Base-by-base conservation (phyloP, 2,888 invertebrate genomes). In the Lacanobia oleracea region DNA sequence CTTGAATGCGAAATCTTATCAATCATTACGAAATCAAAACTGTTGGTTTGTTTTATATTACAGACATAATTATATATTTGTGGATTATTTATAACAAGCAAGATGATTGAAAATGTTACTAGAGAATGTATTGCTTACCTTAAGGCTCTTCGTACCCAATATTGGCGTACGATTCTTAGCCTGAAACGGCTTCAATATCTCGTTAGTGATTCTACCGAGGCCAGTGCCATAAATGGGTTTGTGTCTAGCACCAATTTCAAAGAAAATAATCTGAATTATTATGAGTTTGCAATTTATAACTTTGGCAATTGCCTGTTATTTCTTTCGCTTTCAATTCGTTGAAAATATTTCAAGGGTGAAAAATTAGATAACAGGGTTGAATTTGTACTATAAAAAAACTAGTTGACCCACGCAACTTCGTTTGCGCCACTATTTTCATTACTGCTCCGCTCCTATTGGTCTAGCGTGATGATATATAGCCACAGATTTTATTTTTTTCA, bases 1-100 rank as follows among this genome's bases (percentile, higher is more conserved):
- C 53, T 68, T 53, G 33, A 12, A 60, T 43, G 40, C n/a, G 10
- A 60, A 68, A 12, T 40, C 21, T 53, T 27, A 21, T 63, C 48
- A 18, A 64, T 75, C 5, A 56, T 75, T 59, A n/a, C 51, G 27
- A 73, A 67, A 76, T 43, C 14, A 40, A 27, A 27, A 54, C 10
- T 64, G 33, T 23, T 45, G 12, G 62, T 56, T 65, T 65, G 66
- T 65, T 65, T 48, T 40, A 48, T 48, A 40, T 5, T 23, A 27
- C 27, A 54, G 1, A 51, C 3, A 23, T 59, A 51, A 53, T 73
- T 14, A 61, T 62, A 62, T 1, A 27, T 2, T 45, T 45, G 6
- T 6, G 18, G 16, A 12, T 51, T 73, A 60, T 75, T 51, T 18
- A 43, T 33, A 33, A 51, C 21, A 14, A 50, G 48, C 40, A 33